Percentiles rank a stretch among this genome's conserved stretches.
Conservation (phyloP, 2,113 vertebrate genomes). For the Vicugna pacos region DNA sequence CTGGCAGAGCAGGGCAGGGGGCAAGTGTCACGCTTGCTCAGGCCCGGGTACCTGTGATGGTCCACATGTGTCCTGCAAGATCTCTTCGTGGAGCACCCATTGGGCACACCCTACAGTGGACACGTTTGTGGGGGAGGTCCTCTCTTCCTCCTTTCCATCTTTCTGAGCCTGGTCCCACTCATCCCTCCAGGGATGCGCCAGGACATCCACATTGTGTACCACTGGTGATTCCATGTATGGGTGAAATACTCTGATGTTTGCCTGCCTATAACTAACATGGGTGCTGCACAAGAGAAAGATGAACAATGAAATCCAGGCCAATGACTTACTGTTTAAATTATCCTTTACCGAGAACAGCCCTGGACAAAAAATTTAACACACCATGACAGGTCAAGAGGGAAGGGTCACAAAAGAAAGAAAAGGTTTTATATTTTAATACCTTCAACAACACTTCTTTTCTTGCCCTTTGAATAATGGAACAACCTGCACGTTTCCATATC, state of each 20-base stretch:
- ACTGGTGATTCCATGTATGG: rapidly evolving
- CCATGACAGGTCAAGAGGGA: neutral
- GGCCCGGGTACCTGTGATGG: rapidly evolving
- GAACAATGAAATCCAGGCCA: rapidly evolving
- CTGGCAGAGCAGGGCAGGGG: neutral
- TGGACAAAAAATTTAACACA: neutral
- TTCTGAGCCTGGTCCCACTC: too few species aligned
- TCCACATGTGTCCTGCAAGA: rapidly evolving
- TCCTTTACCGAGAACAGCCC: neutral
- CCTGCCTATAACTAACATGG: rapidly evolving
- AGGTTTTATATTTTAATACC: rapidly evolving
- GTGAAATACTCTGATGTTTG: rapidly evolving
- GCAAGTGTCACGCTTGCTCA: rapidly evolving
- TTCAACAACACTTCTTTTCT: too few species aligned
- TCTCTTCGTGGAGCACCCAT: rapidly evolving
- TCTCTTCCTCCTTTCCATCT: neutral
- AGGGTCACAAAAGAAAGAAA: too few species aligned
- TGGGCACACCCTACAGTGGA: neutral
- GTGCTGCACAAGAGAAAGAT: rapidly evolving
- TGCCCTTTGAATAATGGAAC: neutral
- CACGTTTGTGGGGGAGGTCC: too few species aligned
- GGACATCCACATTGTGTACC: rapidly evolving
- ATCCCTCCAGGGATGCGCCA: neutral
- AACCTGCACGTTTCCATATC: rapidly evolving
- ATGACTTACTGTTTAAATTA: neutral